Evolutionary conservation across 1,140 invertebrate species (phyloP).

Genomic region (Saccostrea cuccullata): DNA sequence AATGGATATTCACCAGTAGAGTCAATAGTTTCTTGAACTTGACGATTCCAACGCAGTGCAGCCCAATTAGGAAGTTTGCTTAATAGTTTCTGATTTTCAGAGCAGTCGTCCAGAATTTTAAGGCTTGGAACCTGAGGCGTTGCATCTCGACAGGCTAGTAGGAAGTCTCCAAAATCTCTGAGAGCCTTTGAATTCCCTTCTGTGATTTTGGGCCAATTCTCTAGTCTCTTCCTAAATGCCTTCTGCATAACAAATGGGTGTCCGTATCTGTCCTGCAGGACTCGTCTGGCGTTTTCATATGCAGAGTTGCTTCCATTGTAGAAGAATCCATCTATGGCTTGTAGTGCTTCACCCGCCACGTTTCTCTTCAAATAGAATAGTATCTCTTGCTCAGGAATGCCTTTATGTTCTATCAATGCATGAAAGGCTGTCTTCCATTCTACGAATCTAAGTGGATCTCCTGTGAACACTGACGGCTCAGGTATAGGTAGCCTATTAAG

Average conservation of each 20-base stretch:
- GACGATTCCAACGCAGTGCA: constrained; percentile 44
- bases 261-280: constrained; percentile 43
- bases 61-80: constrained; percentile 55
- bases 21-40: constrained; percentile 21
- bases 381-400: constrained; percentile 63
- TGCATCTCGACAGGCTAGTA: constrained; percentile 44
- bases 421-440: constrained; percentile 83
- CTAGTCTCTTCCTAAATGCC: too few relatives aligned
- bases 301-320: constrained; percentile 45
- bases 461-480: constrained; percentile 61
- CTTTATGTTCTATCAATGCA: constrained; percentile 91
- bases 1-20: not conserved
- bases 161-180: constrained; percentile 44
- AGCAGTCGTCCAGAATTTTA: constrained; percentile 45
- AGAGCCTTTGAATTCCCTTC: constrained; percentile 14
- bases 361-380: constrained; percentile 59
- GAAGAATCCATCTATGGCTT: constrained; percentile 54
- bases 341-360: constrained; percentile 46
- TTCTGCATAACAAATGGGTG: constrained; percentile 44
- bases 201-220: too few relatives aligned
- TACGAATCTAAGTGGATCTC: constrained; percentile 54
- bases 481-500: constrained; percentile 54
- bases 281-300: constrained; percentile 54
- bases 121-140: constrained; percentile 40
- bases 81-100: constrained; percentile 55